Base-by-base conservation (phyloP, 2,888 invertebrate genomes). In the Parnassius glacialis region DNA sequence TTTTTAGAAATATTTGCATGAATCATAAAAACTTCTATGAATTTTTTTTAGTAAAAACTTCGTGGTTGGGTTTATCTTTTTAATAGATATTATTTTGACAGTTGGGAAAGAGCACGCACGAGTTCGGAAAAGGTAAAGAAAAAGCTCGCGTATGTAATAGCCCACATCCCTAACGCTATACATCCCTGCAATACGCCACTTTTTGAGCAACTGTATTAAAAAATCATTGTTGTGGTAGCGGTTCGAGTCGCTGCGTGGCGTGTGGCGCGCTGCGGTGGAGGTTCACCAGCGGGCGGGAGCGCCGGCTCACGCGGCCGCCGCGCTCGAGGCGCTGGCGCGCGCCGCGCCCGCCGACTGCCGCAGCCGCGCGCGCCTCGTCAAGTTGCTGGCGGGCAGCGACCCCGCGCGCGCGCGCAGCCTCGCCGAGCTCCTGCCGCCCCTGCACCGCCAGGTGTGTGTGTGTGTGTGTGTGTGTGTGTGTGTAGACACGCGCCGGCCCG, bases 221-320 rank as follows among this genome's bases (percentile, higher is more conserved):
- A n/a, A 34, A 34, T 34, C 7, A 34, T 34, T 34, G 34, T 34
- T 71, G 45, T 12, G 3, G 13, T 43, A 54, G 52, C 50, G 11
- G 1, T 47, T 25, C n/a, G n/a, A 92, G 1, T 93, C 95, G 69
- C 88, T 97, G 52, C 94, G 95, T n/a, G 92, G 93, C 41, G 92
- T 98, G 79, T 97, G 97, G 95, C 94, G 96, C 64, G 97, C 97
- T 76, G 96, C 96, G 9, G 97, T 97, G 0, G 95, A 94, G 68
- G 96, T 97, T 75, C 97, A 97, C 89, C 86, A 95, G 67, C 94
- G 96, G 60, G 95, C 95, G 60, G 96, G 96, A 0, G 94, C 94
- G 68, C 93, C 95, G 0, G 93, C 94, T 68, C 94, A 94, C 1
- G 97, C 97, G 0, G 96, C 96, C 10, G 93, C 94, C 60, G 95